Evolutionary conservation across 2,888 invertebrate genomes (phyloP).

Genomic region (Tuberolachnus salignus): DNA sequence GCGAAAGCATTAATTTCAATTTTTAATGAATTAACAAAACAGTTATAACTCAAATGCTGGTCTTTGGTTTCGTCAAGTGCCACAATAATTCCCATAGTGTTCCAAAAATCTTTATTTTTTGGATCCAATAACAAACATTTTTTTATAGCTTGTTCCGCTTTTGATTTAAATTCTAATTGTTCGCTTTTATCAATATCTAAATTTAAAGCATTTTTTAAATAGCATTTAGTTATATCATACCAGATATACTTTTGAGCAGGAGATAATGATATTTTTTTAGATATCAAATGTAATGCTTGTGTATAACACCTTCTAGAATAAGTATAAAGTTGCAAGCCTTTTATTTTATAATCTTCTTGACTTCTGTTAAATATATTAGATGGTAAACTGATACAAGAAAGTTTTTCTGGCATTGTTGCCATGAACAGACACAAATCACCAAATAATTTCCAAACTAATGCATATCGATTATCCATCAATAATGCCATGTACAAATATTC

Average conservation of each 20-base stretch:
- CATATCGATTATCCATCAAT: constrained; percentile 11
- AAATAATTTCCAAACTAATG: constrained; percentile 37
- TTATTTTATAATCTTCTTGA: constrained; percentile 21
- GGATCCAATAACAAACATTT: constrained; percentile 46
- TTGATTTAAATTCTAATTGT: constrained; percentile 32
- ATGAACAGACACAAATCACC: constrained; percentile 45
- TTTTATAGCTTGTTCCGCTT: constrained; percentile 38
- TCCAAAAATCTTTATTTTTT: constrained; percentile 41
- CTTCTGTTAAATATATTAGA: constrained; percentile 30
- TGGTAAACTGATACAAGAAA: constrained; percentile 32
- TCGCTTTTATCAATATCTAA: constrained; percentile 6
- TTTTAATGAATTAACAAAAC: constrained; percentile 46
- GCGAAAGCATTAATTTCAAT: constrained; percentile 24
- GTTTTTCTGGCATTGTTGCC: constrained; percentile 12
- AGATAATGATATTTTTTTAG: constrained; percentile 22
- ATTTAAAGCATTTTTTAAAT: constrained; percentile 17
- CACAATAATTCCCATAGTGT: constrained; percentile 37
- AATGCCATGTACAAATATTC: constrained; percentile 38
- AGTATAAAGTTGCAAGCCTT: constrained; percentile 24
- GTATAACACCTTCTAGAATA: constrained; percentile 47
- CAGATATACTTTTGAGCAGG: constrained; percentile 38
- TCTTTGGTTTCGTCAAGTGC: constrained; percentile 36
- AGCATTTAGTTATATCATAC: constrained; percentile 50
- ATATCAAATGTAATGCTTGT: constrained; percentile 33
- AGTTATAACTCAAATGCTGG: constrained; percentile 23